phyloP scores from a whole-genome alignment of 2,113 vertebrate genomes.

The Calyptomena viridis region DNA sequence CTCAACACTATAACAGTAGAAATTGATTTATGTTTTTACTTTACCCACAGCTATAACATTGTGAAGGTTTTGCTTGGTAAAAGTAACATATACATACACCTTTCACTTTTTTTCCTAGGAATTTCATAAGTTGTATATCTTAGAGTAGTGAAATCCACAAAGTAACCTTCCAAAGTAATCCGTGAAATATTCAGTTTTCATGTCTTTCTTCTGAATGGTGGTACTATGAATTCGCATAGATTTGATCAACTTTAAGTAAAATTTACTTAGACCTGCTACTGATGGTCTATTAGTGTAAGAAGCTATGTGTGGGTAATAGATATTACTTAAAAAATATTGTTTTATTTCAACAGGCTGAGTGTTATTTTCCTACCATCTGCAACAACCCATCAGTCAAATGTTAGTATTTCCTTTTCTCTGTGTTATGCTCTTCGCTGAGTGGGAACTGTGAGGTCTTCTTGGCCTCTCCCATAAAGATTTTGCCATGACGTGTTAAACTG shows the following conservation, averaged over 20 bases:
- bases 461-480: background rate
- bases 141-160: background rate
- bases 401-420: background rate
- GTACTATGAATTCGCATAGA: background rate
- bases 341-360: background rate
- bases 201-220: background rate
- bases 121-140: background rate
- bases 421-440: accelerated
- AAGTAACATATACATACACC: background rate
- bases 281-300: background rate
- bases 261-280: background rate
- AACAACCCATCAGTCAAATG: background rate
- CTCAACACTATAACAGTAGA: background rate
- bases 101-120: background rate
- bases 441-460: background rate
- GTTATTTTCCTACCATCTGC: background rate
- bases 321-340: background rate
- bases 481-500: background rate
- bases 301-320: background rate
- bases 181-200: background rate
- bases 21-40: background rate
- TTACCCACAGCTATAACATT: background rate
- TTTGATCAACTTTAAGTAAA: background rate
- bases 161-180: background rate
- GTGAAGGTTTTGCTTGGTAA: accelerated